Conservation (phyloP, 1,140 invertebrate species). For the Trichogramma pretiosum region DNA sequence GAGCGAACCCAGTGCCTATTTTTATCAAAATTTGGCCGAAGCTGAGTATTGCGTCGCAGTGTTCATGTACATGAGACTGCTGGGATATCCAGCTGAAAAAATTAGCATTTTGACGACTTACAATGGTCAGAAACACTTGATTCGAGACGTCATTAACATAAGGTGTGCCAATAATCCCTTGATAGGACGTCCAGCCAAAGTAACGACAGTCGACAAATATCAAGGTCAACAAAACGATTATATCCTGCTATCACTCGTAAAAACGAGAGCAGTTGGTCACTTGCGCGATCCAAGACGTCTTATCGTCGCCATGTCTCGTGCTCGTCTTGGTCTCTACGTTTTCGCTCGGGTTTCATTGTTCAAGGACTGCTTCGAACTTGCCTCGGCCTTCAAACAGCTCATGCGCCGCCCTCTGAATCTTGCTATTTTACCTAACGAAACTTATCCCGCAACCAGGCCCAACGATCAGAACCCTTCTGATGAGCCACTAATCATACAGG, state of each 20-base stretch:
- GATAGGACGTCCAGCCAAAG: constrained; percentile 92
- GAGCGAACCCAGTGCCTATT: constrained; percentile 95
- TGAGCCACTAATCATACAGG: constrained; percentile 53
- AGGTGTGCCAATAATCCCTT: constrained; percentile 92
- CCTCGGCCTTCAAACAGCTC: constrained; percentile 87
- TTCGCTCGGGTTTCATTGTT: constrained; percentile 90
- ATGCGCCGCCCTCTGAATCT: constrained; percentile 64
- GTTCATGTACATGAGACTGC: constrained; percentile 97
- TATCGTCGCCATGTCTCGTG: constrained; percentile 96
- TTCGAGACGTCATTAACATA: constrained; percentile 90
- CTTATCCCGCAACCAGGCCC: constrained; percentile 61
- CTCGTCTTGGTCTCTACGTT: constrained; percentile 92
- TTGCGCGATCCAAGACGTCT: constrained; percentile 91
- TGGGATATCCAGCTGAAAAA: constrained; percentile 95
- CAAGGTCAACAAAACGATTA: constrained; percentile 99
- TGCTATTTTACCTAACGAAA: constrained; percentile 68
- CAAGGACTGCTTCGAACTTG: constrained; percentile 92
- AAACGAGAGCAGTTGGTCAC: constrained; percentile 94
- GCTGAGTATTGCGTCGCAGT: constrained; percentile 96
- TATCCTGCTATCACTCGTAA: constrained; percentile 89
- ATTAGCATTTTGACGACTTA: constrained; percentile 99
- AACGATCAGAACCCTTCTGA: constrained; percentile 31
- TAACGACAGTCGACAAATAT: constrained; percentile 97
- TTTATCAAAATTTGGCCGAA: constrained; percentile 97
- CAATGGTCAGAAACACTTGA: constrained; percentile 97